A percentile compares a stretch with the other conserved stretches of the same genome.
Conservation (phyloP, 2,797 vertebrate species). For the Onychomys leucogaster region DNA sequence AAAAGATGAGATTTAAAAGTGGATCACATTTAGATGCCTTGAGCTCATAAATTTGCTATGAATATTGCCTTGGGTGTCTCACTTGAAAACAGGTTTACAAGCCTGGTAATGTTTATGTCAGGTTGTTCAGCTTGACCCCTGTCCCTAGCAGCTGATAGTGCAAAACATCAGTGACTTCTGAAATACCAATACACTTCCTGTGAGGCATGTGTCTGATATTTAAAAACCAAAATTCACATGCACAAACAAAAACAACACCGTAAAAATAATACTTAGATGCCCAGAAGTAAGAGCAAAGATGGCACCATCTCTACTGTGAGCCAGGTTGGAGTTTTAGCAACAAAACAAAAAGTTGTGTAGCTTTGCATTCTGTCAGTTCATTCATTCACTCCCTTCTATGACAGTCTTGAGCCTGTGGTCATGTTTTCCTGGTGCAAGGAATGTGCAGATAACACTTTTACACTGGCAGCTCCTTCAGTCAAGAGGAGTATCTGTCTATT, state of each 20-base stretch:
- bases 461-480: background rate
- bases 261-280: background rate
- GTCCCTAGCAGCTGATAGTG: conserved; percentile 23
- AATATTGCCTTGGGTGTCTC: conserved; percentile 73
- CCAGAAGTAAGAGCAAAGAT: background rate
- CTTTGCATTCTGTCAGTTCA: background rate
- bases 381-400: background rate
- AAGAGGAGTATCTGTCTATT: background rate
- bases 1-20: conserved; percentile 83
- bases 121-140: conserved; percentile 60
- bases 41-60: conserved; percentile 85
- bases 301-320: background rate
- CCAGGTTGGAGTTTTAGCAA: background rate
- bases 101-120: background rate
- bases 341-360: background rate
- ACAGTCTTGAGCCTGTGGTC: background rate
- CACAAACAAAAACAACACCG: conserved; percentile 51
- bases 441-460: background rate
- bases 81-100: conserved; percentile 71
- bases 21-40: conserved; percentile 81
- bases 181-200: conserved; percentile 63
- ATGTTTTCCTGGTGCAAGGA: background rate
- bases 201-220: conserved; percentile 54
- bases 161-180: conserved; percentile 74
- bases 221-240: conserved; percentile 62